Conservation (phyloP, 2,113 vertebrate genomes). For the Scolopax mira region DNA sequence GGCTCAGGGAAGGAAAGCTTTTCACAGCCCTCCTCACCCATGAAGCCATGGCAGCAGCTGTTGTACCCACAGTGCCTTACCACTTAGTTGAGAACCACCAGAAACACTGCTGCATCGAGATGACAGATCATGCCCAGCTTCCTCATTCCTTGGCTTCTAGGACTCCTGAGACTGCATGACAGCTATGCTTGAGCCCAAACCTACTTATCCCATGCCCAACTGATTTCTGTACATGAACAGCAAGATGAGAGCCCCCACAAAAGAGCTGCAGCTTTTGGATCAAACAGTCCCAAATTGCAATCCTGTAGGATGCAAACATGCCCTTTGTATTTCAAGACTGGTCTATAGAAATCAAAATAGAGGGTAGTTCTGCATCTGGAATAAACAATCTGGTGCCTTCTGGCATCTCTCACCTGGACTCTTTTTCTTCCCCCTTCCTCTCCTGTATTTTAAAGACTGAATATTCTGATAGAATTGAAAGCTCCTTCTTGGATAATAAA, state of each 20-base stretch:
- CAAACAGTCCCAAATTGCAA: background rate
- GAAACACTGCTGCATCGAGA: background rate
- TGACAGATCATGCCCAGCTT: background rate
- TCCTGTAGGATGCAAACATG: background rate
- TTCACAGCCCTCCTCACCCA: background rate
- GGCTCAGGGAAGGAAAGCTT: background rate
- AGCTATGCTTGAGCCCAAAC: background rate
- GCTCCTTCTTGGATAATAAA: background rate
- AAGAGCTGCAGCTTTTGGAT: background rate
- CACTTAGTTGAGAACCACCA: background rate
- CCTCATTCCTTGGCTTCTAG: background rate
- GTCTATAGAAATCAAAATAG: background rate
- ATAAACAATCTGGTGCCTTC: background rate
- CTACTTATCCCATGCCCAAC: background rate
- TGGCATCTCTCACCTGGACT: background rate
- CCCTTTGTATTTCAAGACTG: background rate
- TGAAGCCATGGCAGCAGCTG: background rate
- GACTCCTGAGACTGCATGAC: background rate
- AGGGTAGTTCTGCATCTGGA: background rate
- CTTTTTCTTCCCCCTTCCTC: background rate
- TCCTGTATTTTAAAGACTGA: background rate
- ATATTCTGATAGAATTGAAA: background rate
- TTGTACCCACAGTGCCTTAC: background rate
- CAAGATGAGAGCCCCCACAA: background rate
- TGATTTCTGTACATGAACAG: rapidly evolving